phyloP scores from a whole-genome alignment of 2,888 invertebrate species.

The Erebia ligea region DNA sequence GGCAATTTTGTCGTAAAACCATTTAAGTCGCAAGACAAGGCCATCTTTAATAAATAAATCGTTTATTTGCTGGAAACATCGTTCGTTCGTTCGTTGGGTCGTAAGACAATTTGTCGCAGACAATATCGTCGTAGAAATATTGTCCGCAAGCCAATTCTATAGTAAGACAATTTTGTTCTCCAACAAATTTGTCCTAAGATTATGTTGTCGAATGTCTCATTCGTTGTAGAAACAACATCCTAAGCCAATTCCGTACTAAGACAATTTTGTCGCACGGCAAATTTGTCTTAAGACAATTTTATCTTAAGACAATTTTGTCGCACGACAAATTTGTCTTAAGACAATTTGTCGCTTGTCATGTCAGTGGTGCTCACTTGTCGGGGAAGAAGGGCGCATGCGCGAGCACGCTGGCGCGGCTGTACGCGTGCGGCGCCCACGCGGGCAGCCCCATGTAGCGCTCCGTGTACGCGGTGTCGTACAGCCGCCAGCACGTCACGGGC shows the following conservation, averaged over 20 bases:
- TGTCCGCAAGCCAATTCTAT: neutral
- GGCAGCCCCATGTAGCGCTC: constrained; percentile 94
- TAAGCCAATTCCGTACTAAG: neutral
- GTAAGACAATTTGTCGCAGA: too few species aligned
- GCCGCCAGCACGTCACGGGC: constrained; percentile 98
- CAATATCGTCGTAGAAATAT: too few species aligned
- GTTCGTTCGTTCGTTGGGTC: too few species aligned
- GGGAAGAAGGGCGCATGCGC: constrained; percentile 94
- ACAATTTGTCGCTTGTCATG: neutral
- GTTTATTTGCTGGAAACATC: too few species aligned
- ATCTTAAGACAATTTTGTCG: neutral
- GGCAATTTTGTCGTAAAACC: neutral
- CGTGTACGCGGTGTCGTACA: constrained; percentile 99
- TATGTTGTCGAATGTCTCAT: too few species aligned
- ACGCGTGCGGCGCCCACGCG: constrained; percentile 84
- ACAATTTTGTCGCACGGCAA: neutral
- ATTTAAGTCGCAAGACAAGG: neutral
- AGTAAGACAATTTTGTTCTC: neutral
- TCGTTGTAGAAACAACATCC: neutral
- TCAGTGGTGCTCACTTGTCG: constrained; percentile 87
- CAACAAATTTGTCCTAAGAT: too few species aligned
- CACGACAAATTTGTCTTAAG: neutral
- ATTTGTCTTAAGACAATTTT: neutral
- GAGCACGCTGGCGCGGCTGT: constrained; percentile 94
- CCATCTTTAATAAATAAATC: too few species aligned